Percentiles rank a stretch among this genome's conserved stretches.
Evolutionary conservation across 2,797 vertebrate species (phyloP).

Genomic region (Crenuchus spilurus): DNA sequence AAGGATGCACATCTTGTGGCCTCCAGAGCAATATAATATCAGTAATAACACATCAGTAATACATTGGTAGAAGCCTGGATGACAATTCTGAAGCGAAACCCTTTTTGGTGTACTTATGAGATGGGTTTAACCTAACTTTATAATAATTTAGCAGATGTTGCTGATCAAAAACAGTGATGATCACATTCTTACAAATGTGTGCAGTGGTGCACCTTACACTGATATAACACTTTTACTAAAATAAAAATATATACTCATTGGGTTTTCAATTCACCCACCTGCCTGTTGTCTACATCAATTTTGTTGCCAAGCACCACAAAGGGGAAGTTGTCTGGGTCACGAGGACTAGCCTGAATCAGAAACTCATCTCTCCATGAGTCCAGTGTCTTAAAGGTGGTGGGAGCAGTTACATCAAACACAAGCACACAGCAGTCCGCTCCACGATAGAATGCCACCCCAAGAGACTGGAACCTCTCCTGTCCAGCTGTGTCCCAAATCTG

Average conservation of each 20-base stretch:
- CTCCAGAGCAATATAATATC: too few relatives aligned
- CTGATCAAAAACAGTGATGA: background rate
- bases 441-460: slow-evolving; percentile 68
- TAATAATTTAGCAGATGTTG: too few relatives aligned
- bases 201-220: too few relatives aligned
- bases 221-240: background rate
- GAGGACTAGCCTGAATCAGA: slow-evolving; percentile 66
- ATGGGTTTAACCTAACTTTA: too few relatives aligned
- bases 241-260: background rate
- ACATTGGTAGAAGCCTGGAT: too few relatives aligned
- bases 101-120: too few relatives aligned
- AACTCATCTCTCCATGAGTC: slow-evolving; percentile 70
- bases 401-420: slow-evolving; percentile 64
- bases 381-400: slow-evolving; percentile 65
- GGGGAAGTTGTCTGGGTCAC: slow-evolving; percentile 69
- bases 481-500: slow-evolving; percentile 70
- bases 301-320: slow-evolving; percentile 69
- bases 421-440: slow-evolving; percentile 68
- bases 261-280: slow-evolving; percentile 50
- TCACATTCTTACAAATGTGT: background rate
- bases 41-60: too few relatives aligned
- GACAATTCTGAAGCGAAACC: too few relatives aligned
- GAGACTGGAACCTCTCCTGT: slow-evolving; percentile 67
- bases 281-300: slow-evolving; percentile 67
- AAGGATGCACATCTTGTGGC: too few relatives aligned